Evolutionary conservation across 2,797 vertebrate species (phyloP), one percentile per base, ranked within the genome.

Genomic region (Cirrhinus mrigala): DNA sequence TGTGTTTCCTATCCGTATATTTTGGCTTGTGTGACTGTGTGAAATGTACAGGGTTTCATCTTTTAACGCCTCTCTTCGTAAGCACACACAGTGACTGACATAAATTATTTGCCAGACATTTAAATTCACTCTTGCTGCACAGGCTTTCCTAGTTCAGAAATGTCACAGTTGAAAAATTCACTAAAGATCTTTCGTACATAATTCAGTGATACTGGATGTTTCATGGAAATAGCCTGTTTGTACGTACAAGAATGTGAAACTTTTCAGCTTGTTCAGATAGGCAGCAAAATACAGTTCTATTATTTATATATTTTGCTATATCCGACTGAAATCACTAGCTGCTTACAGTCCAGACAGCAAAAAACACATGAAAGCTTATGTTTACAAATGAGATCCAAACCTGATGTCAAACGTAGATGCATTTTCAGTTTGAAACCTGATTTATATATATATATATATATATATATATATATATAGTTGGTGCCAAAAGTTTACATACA

Each of bases 21-120:
- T 92, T 90, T 91, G 82, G 91, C 92, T 92, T 92, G 87, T 91
- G 83, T 88, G 87, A 86, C 81, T 85, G 88, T 88, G 82, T 88
- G 74, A 78, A 90, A 88, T 85, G 89, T 87, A 88, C 71, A 83
- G 10, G 66, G 83, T 79, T 90, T 90, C 84, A 82, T 86, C 86
- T 92, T 89, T 92, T 89, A 94, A 91, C 86, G 87, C 90, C 82
- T 90, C 84, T 87, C 87, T 87, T 18, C 60, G 78, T 90, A 90
- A 93, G 90, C 66, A 85, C 93, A 90, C 37, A 85, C 80, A 80
- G 85, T 78, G 58, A 27, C 40, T 92, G 89, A 84, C 91, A 92
- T 94, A 91, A 92, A 92, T 93, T 90, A 88, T 70, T 81, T 87
- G 85, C 81, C n/a, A n/a, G 85, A 80, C 79, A 54, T 82, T 86